A percentile compares a stretch with the other conserved stretches of the same genome.
Evolutionary conservation across 2,888 invertebrate species (phyloP).

Genomic region (Drosophila rubida): DNA sequence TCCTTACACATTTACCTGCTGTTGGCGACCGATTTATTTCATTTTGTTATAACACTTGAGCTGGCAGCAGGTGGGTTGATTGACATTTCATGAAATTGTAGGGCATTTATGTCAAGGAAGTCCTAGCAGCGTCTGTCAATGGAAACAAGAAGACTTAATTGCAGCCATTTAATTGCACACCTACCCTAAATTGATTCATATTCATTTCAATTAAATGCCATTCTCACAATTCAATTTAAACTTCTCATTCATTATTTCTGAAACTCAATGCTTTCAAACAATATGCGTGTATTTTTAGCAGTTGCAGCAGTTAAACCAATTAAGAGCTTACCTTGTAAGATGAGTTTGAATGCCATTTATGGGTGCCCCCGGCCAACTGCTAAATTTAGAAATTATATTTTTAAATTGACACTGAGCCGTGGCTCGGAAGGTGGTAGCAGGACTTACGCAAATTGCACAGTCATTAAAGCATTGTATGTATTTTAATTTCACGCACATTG

Average conservation of each 20-base stretch:
- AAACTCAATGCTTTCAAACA: neutral
- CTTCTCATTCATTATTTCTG: neutral
- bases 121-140: neutral
- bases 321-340: neutral
- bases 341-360: neutral
- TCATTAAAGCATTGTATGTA: constrained; percentile 21
- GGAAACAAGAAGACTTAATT: neutral
- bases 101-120: neutral
- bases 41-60: neutral
- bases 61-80: constrained; percentile 7
- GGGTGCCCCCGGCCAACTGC: neutral
- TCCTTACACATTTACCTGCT: neutral
- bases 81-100: constrained; percentile 8
- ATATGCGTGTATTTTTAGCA: neutral
- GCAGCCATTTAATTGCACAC: neutral
- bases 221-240: neutral
- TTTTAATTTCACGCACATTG: constrained; percentile 48
- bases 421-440: constrained; percentile 6
- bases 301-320: neutral
- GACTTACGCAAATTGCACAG: constrained; percentile 10
- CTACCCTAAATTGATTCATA: neutral
- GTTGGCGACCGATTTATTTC: constrained; percentile 2
- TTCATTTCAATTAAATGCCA: neutral
- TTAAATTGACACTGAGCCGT: constrained; percentile 9
- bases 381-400: constrained; percentile 27